Percentiles rank a stretch among this genome's conserved stretches.
Conservation (phyloP, 2,113 vertebrate species). For the Bubo scandiacus region DNA sequence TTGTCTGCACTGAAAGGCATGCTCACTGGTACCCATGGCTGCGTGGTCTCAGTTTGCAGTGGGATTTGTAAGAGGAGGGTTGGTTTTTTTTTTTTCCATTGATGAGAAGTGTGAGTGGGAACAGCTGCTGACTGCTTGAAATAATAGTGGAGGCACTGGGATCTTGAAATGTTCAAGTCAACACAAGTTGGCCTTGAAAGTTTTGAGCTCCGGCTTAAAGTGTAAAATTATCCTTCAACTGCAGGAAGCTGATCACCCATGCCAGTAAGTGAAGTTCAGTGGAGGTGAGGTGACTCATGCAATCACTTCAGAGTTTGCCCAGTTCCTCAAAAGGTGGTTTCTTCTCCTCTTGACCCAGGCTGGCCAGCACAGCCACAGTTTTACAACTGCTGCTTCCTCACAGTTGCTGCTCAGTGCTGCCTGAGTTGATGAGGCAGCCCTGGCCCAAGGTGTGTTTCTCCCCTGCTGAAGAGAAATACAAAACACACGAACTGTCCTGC, state of each 20-base stretch:
- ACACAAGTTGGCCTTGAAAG: constrained; percentile 14
- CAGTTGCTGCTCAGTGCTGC: not conserved
- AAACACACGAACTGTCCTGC: rapidly evolving
- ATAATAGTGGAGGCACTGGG: constrained; percentile 31
- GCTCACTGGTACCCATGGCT: not conserved
- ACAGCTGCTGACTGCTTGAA: constrained; percentile 65
- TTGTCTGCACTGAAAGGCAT: not conserved
- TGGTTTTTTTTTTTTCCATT: not conserved
- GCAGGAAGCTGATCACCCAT: not conserved
- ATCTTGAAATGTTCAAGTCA: constrained; percentile 51
- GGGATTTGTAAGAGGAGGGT: not conserved
- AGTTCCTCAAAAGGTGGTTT: not conserved
- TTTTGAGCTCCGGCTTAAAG: constrained; percentile 3
- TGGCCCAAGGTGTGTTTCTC: not conserved
- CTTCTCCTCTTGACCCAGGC: not conserved
- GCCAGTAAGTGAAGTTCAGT: constrained; percentile 21
- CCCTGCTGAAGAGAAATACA: not conserved
- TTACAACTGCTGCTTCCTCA: not conserved
- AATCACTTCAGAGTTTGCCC: not conserved
- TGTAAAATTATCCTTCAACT: constrained; percentile 37
- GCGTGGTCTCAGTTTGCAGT: constrained; percentile 17
- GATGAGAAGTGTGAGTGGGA: constrained; percentile 26
- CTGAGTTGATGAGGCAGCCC: not conserved
- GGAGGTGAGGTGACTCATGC: not conserved
- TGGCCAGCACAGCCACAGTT: not conserved